Evolutionary conservation across 2,797 vertebrate genomes (phyloP), one percentile per base, ranked within the genome.

Genomic region (Allobates femoralis): DNA sequence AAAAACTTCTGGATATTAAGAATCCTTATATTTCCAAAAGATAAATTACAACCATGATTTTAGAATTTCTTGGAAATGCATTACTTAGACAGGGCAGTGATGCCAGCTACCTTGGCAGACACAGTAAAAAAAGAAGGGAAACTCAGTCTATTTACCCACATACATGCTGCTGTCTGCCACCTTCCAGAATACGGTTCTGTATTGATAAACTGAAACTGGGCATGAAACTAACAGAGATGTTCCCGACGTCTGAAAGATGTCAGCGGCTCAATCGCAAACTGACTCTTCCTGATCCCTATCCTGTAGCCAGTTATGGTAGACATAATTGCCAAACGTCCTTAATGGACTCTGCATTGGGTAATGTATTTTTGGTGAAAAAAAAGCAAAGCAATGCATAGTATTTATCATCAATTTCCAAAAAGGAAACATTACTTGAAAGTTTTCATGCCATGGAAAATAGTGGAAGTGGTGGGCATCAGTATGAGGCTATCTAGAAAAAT

Each of bases 101-200:
- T 82, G 71, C 79, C 85, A 86, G 60, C 71, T 77, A 46, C 58
- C 58, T 32, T 86, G 85, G 85, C 85, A 83, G 30, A 62, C 34
- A 19, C 26, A n/a, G 79, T 2, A n/a, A 28, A 23, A 41, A 34
- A 14, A 34, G n/a, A 73, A 21, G 79, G 85, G 78, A 86, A 86
- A 82, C 79, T 81, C 66, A 60, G 50, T 82, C 79, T 81, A 64
- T 82, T 66, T 67, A 81, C 56, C 66, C 69, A 66, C 41, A 67
- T 69, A 66, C 58, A 81, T 74, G 81, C 85, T 75, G 62, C 51
- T 26, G 85, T 86, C 79, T 86, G 71, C 18, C 85, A 86, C 79
- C 85, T 77, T 46, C n/a, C 50, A 18, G 81, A 78, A n/a, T 16
- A 82, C 46, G 67, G 46, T 16, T 18, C 30, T 12, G 23, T 46